These are phyloP conservation scores for Carposina sasakii DNA, from an alignment of 1,140 invertebrate species.

Conservation along the genomic window DNA sequence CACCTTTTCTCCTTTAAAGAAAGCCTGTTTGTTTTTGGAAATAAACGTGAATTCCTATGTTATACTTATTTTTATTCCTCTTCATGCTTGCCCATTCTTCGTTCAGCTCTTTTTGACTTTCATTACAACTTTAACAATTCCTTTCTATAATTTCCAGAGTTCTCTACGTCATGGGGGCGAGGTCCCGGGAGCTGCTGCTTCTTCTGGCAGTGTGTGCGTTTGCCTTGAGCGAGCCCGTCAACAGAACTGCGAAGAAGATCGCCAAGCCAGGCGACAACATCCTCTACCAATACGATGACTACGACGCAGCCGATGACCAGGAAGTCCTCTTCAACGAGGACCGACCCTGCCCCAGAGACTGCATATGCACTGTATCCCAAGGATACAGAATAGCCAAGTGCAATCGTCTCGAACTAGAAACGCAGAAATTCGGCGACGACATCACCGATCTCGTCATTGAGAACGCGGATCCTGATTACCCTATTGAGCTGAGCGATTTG, in stretches of 20 bases:
- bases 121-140: not conserved
- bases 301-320: conserved; percentile 52
- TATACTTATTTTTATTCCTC: too few species aligned
- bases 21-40: too few species aligned
- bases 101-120: too few species aligned
- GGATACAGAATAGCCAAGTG: conserved; percentile 66
- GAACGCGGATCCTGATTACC: conserved; percentile 69
- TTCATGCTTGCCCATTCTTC: too few species aligned
- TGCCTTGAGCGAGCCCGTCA: conserved; percentile 44
- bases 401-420: conserved; percentile 72
- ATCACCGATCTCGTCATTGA: conserved; percentile 75
- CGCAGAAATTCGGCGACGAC: conserved; percentile 74
- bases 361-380: conserved; percentile 63
- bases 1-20: too few species aligned
- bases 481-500: conserved; percentile 70
- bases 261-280: conserved; percentile 46
- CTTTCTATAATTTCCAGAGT: conserved; percentile 59
- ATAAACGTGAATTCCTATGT: too few species aligned
- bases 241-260: conserved; percentile 48
- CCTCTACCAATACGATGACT: conserved; percentile 55
- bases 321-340: conserved; percentile 67
- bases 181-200: conserved; percentile 64
- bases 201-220: conserved; percentile 63
- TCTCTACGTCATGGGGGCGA: conserved; percentile 63
- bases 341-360: conserved; percentile 68